Percentiles rank a stretch among this genome's conserved stretches.
phyloP scores from a whole-genome alignment of 1,140 invertebrate genomes.

The Drosophila baimaii region DNA sequence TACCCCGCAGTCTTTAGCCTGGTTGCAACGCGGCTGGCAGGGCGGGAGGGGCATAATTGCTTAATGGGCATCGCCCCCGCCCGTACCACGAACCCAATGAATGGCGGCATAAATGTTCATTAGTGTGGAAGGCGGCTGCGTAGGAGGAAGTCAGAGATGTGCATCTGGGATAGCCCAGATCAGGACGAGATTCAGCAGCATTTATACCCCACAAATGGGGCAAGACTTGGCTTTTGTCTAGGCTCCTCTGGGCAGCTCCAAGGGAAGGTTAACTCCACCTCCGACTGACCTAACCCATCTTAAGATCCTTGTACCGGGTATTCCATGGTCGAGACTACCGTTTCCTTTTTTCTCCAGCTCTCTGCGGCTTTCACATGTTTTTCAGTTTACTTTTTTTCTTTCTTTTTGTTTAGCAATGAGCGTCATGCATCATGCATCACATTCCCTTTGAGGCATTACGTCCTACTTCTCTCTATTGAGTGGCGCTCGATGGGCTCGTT shows the following conservation, averaged over 20 bases:
- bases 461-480: constrained; percentile 18
- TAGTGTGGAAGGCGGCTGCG: constrained; percentile 1
- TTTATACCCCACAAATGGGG: no score
- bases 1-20: background rate
- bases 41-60: constrained; percentile 18
- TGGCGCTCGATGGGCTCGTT: constrained; percentile 5
- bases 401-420: no score
- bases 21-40: background rate
- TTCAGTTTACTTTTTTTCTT: background rate
- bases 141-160: no score
- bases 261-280: no score
- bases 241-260: no score
- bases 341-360: background rate
- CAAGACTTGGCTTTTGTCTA: no score
- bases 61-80: background rate
- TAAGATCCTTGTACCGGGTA: background rate
- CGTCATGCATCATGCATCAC: background rate
- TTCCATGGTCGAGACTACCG: background rate
- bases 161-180: no score
- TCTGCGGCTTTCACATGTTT: constrained; percentile 5
- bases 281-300: no score
- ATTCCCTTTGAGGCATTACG: constrained; percentile 10
- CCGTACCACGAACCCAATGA: background rate
- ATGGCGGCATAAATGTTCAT: constrained; percentile 32
- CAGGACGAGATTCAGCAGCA: no score